phyloP scores from a whole-genome alignment of 1,140 invertebrate genomes.

The Parasteatoda tepidariorum region DNA sequence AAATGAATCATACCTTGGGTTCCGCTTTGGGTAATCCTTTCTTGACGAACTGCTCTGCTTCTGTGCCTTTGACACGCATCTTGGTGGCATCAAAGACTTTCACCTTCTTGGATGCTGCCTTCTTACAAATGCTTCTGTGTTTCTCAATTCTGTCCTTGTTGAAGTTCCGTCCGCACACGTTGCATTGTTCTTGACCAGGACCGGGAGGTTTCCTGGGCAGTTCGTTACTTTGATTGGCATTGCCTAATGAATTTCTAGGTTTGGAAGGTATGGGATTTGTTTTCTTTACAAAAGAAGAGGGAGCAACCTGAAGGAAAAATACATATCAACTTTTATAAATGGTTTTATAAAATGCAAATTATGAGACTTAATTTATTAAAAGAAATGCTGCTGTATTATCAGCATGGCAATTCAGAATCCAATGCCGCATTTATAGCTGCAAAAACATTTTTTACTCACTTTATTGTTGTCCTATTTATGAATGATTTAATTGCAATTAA shows the following conservation, averaged over 20 bases:
- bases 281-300: not conserved
- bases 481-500: too few species aligned
- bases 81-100: constrained; percentile 88
- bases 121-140: constrained; percentile 84
- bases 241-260: not conserved
- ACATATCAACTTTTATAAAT: not conserved
- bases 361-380: too few species aligned
- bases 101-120: constrained; percentile 77
- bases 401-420: too few species aligned
- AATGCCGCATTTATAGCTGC: too few species aligned
- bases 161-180: constrained; percentile 66
- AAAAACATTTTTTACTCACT: too few species aligned
- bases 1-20: too few species aligned
- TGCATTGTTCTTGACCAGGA: constrained; percentile 62
- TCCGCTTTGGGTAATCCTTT: constrained; percentile 55
- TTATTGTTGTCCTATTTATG: too few species aligned
- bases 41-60: constrained; percentile 70
- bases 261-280: not conserved
- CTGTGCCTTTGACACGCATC: constrained; percentile 82
- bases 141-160: constrained; percentile 70
- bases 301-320: not conserved
- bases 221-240: not conserved
- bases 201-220: constrained; percentile 39
- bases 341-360: too few species aligned
- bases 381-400: too few species aligned